Evolutionary conservation across 1,140 invertebrate species (phyloP).

Genomic region (Microplitis mediator): DNA sequence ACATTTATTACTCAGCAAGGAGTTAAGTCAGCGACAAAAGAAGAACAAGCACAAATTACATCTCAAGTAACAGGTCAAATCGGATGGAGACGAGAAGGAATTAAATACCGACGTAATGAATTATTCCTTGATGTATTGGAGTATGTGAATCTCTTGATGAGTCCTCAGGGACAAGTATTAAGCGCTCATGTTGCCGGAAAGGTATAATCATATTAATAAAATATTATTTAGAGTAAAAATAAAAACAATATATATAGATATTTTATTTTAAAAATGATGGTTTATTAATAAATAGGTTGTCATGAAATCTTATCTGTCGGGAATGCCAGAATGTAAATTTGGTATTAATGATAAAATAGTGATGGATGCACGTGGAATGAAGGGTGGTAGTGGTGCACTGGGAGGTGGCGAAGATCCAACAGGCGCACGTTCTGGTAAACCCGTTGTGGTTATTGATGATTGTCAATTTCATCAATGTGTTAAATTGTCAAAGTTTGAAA

Average conservation of each 20-base stretch:
- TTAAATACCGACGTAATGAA: conserved; percentile 98
- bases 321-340: conserved; percentile 99
- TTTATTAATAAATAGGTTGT: conserved; percentile 73
- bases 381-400: conserved; percentile 66
- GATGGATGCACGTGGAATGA: conserved; percentile 95
- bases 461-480: conserved; percentile 99
- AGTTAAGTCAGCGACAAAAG: conserved; percentile 97
- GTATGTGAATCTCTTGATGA: conserved; percentile 99
- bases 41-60: conserved; percentile 99
- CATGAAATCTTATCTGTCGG: conserved; percentile 99
- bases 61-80: conserved; percentile 99
- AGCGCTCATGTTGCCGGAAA: conserved; percentile 99
- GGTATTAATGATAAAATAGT: conserved; percentile 99
- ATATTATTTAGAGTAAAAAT: neutral
- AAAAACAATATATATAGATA: neutral
- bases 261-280: neutral
- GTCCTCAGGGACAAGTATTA: conserved; percentile 98
- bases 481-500: conserved; percentile 99
- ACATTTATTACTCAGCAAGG: conserved; percentile 99
- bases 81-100: conserved; percentile 99
- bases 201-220: conserved; percentile 37
- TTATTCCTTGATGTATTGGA: conserved; percentile 98
- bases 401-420: conserved; percentile 78
- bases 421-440: conserved; percentile 85
- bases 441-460: conserved; percentile 98